Percentiles rank a stretch among this genome's conserved stretches.
Conservation (phyloP, 2,888 invertebrate genomes). For the Polydrusus pterygomalis region DNA sequence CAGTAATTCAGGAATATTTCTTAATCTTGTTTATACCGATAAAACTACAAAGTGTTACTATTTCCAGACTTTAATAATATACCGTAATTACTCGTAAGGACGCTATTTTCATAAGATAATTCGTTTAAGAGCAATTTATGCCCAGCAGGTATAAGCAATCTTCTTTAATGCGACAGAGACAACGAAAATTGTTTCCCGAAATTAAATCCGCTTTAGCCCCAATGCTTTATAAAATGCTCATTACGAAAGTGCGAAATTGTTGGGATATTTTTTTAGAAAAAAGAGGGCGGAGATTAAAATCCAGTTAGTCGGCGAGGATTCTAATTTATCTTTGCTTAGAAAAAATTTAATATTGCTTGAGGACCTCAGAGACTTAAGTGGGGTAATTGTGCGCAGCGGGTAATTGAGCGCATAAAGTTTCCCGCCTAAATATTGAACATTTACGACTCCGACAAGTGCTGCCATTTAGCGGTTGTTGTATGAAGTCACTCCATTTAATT, state of each 20-base stretch:
- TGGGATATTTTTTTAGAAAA: conserved; percentile 32
- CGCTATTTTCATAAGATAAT: conserved; percentile 32
- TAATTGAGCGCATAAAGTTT: too few species aligned
- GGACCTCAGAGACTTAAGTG: background rate
- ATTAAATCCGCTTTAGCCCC: conserved; percentile 47
- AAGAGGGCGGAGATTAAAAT: conserved; percentile 42
- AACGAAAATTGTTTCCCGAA: conserved; percentile 51
- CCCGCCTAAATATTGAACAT: too few species aligned
- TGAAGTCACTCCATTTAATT: too few species aligned
- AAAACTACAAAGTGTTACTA: background rate
- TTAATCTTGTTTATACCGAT: background rate
- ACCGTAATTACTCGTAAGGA: conserved; percentile 21
- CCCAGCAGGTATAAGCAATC: conserved; percentile 53
- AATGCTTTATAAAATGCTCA: conserved; percentile 48
- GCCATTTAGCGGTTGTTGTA: too few species aligned
- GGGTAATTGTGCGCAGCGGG: background rate
- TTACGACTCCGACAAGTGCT: too few species aligned
- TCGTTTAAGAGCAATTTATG: conserved; percentile 42
- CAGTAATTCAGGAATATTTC: too few species aligned
- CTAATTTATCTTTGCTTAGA: conserved; percentile 5
- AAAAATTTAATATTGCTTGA: background rate
- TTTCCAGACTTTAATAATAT: background rate
- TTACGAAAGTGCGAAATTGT: conserved; percentile 38
- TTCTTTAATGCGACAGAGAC: conserved; percentile 47
- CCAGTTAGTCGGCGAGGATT: conserved; percentile 31